phyloP scores from a whole-genome alignment of 2,888 invertebrate genomes.

The Chrysolina haemoptera region DNA sequence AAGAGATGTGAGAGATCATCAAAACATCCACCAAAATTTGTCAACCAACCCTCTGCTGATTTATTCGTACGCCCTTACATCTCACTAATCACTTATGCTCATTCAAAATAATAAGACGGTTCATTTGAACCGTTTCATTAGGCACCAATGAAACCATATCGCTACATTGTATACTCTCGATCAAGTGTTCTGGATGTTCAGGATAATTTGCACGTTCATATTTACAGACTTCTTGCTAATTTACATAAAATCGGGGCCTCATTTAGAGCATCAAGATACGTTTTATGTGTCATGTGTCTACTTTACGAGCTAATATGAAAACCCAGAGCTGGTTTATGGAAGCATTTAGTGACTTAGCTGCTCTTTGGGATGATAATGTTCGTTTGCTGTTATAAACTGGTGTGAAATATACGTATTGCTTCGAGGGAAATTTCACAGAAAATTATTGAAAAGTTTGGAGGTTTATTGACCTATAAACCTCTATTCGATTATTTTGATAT shows the following conservation, averaged over 20 bases:
- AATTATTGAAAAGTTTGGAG: not conserved
- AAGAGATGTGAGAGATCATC: no score
- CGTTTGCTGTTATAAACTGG: not conserved
- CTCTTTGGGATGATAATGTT: constrained; percentile 29
- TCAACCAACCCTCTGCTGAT: not conserved
- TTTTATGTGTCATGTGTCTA: constrained; percentile 43
- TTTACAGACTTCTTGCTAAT: constrained; percentile 41
- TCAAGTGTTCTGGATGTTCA: constrained; percentile 30
- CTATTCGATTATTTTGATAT: no score
- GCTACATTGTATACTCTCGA: constrained; percentile 24
- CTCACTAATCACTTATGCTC: constrained; percentile 5
- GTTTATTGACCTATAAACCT: no score
- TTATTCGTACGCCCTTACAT: not conserved
- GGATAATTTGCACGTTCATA: constrained; percentile 40
- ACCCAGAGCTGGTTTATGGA: constrained; percentile 39
- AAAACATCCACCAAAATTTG: no score
- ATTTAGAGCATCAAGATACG: constrained; percentile 32
- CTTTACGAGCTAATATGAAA: constrained; percentile 43
- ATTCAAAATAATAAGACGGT: no score
- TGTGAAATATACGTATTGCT: not conserved
- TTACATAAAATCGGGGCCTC: constrained; percentile 43
- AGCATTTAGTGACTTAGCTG: constrained; percentile 38
- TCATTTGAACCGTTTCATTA: constrained; percentile 1
- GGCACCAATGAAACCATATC: not conserved
- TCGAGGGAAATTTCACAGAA: not conserved